Base-by-base conservation (phyloP, 2,888 invertebrate genomes). In the Corythucha ciliata region DNA sequence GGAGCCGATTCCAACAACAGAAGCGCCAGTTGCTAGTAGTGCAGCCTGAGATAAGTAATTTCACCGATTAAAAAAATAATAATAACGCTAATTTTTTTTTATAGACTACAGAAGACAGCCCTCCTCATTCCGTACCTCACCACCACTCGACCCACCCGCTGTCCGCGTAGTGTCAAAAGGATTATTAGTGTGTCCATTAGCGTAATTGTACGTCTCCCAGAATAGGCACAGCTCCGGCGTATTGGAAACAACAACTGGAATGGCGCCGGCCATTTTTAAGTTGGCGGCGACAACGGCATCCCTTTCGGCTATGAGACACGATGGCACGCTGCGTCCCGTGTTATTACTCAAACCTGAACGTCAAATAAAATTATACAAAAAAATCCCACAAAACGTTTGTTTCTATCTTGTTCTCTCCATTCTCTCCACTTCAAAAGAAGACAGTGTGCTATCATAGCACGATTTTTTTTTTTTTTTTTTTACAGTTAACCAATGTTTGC, bases 191-290 rank as follows among this genome's bases (percentile, higher is more conserved):
- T 78, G 71, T 0, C 92, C 92, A 32, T 80, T 79, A 1, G 90
- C 71, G 48, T 80, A 74, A 67, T 90, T 92, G 47, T 75, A 77
- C 8, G 84, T 83, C 69, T 93, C 92, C 78, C 84, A 87, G 66
- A 87, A 89, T 65, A 89, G 73, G 62, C 92, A 92, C 55, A 87
- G 75, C 65, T 93, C 92, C 0, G 91, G 89, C 1, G 87, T 84
- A 65, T 88, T 89, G 16, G 90, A 86, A 1, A 88, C 80, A 18
- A 84, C 75, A 34, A 93, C 68, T 0, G 86, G 82, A 50, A 93
- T 82, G 8, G 77, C 87, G 0, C 92, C 92, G 0, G 90, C 84
- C 8, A 69, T 65, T 54, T 74, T 72, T 55, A 85, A 70, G 1
- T 71, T 67, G 2, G 67, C 67, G 0, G 91, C 84, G 0, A 74